These are phyloP conservation scores for Bos taurus DNA, from an alignment of 2,113 vertebrate genomes.

Conservation along the genomic window DNA sequence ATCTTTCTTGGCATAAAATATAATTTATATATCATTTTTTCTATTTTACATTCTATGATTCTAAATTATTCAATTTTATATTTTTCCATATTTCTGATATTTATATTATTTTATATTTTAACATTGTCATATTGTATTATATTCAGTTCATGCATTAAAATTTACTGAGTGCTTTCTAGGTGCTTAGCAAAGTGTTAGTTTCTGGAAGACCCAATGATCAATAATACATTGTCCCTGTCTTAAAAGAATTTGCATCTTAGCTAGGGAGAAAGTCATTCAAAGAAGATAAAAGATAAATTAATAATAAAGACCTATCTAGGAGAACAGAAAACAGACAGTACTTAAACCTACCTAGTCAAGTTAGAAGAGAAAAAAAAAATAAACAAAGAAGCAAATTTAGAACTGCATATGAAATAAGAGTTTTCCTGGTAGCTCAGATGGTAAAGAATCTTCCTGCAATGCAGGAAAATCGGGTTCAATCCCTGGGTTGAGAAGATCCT, in stretches of 20 bases:
- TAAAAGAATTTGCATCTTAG: background rate
- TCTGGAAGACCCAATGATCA: background rate
- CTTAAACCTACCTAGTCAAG: background rate
- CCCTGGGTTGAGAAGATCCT: background rate
- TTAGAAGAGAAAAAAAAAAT: background rate
- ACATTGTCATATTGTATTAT: background rate
- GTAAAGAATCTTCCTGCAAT: background rate
- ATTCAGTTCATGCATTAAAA: background rate
- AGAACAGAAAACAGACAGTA: background rate
- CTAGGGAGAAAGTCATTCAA: background rate
- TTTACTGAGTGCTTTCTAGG: background rate
- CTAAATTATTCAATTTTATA: background rate
- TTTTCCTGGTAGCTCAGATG: background rate
- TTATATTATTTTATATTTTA: background rate
- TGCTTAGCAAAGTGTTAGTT: background rate
- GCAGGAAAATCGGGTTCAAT: fast-evolving
- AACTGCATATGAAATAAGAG: background rate
- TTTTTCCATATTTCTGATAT: background rate
- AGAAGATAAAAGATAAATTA: background rate
- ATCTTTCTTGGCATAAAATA: background rate
- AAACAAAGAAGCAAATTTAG: background rate
- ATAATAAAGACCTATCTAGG: background rate
- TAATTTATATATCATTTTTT: background rate
- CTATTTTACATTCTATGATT: background rate
- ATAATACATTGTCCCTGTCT: background rate